These are phyloP conservation scores for Drosophila micromelanica DNA, from an alignment of 1,140 invertebrate genomes.

Conservation along the genomic window DNA sequence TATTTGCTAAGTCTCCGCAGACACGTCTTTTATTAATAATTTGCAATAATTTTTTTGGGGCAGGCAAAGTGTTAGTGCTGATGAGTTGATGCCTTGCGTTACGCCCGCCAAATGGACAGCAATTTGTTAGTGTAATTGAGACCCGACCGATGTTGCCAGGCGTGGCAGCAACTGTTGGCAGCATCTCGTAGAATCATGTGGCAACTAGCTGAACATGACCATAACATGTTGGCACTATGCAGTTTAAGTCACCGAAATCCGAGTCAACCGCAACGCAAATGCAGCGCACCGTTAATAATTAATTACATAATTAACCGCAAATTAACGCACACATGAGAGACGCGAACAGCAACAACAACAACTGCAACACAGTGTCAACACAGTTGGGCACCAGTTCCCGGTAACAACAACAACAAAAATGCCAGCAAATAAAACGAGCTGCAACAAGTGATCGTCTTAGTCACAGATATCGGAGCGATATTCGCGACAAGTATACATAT, in stretches of 20 bases:
- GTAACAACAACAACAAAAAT: neutral
- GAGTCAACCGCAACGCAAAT: constrained; percentile 47
- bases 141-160: constrained; percentile 8
- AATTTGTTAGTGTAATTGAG: constrained; percentile 53
- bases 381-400: constrained; percentile 48
- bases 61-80: constrained; percentile 38
- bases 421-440: constrained; percentile 14
- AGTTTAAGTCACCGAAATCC: constrained; percentile 36
- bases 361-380: constrained; percentile 44
- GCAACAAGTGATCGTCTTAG: constrained; percentile 9
- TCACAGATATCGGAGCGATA: neutral
- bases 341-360: constrained; percentile 12
- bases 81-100: constrained; percentile 23
- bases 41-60: constrained; percentile 27
- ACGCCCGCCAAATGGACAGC: constrained; percentile 23
- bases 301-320: constrained; percentile 79
- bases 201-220: constrained; percentile 30
- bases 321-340: constrained; percentile 66
- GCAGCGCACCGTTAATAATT: constrained; percentile 75
- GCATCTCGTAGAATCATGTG: neutral
- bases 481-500: neutral
- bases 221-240: constrained; percentile 48
- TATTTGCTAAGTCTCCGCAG: constrained; percentile 16
- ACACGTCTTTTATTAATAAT: constrained; percentile 44
- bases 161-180: constrained; percentile 5